Evolutionary conservation across 2,113 vertebrate species (phyloP).

Genomic region (Thamnaconus septentrionalis): DNA sequence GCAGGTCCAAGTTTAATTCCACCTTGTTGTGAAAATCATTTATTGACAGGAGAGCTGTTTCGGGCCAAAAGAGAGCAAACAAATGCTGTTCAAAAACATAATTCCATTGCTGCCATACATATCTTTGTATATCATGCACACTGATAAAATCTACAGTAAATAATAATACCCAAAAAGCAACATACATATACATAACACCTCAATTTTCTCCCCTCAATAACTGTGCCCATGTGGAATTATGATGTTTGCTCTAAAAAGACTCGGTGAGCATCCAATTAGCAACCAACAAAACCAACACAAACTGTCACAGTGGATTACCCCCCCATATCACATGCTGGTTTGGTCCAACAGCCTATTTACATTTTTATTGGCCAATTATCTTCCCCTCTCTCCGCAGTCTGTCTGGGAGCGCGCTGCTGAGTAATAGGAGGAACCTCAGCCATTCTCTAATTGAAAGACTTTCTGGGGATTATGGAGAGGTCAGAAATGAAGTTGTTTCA

Average conservation of each 20-base stretch:
- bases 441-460: slow-evolving; percentile 73
- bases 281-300: slow-evolving; percentile 67
- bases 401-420: slow-evolving; percentile 48
- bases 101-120: no score
- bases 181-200: neutral
- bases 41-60: no score
- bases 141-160: no score
- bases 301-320: slow-evolving; percentile 74
- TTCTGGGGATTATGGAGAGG: slow-evolving; percentile 70
- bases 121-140: no score
- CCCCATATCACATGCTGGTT: slow-evolving; percentile 60
- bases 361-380: slow-evolving; percentile 81
- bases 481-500: slow-evolving; percentile 71
- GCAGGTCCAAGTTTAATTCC: no score
- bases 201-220: slow-evolving; percentile 43
- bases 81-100: no score
- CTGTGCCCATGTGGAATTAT: slow-evolving; percentile 36
- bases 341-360: slow-evolving; percentile 69
- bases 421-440: slow-evolving; percentile 57
- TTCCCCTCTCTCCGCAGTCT: slow-evolving; percentile 66
- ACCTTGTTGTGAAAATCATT: no score
- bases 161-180: no score
- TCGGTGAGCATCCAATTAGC: slow-evolving; percentile 67
- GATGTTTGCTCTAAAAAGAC: slow-evolving; percentile 48
- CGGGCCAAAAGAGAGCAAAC: no score